Percentiles rank a stretch among this genome's conserved stretches.
Conservation (phyloP, 1,140 invertebrate species). For the Ceratosolen solmsi region DNA sequence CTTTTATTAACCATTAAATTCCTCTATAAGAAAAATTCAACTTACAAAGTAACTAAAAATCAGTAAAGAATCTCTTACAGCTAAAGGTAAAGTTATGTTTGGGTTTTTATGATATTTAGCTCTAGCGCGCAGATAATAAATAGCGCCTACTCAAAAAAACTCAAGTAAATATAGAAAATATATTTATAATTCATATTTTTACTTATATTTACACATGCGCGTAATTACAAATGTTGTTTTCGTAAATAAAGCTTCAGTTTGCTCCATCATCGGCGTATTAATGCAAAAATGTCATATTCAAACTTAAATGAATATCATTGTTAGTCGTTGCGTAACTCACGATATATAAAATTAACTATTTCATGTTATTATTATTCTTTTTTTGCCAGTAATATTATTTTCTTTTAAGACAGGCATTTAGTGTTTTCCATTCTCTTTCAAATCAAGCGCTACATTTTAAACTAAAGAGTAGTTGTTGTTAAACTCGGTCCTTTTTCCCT, state of each 20-base stretch:
- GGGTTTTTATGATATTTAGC: neutral
- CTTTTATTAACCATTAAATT: slow-evolving; percentile 17
- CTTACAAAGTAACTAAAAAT: slow-evolving; percentile 2
- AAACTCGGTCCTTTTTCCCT: neutral
- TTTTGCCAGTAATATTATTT: too few species aligned
- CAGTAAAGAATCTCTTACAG: neutral
- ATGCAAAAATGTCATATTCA: too few species aligned
- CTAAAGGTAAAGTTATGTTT: neutral
- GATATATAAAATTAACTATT: too few species aligned
- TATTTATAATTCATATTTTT: neutral
- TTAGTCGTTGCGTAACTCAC: too few species aligned
- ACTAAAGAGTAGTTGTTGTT: too few species aligned
- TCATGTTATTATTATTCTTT: too few species aligned
- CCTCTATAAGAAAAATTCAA: slow-evolving; percentile 10
- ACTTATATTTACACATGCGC: neutral
- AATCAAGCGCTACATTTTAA: too few species aligned
- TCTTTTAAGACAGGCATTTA: too few species aligned
- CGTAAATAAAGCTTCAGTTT: neutral
- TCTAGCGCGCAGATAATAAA: neutral
- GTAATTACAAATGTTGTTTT: neutral
- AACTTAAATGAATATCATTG: too few species aligned
- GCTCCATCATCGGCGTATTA: too few species aligned
- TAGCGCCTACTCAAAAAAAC: neutral
- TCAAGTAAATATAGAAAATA: neutral
- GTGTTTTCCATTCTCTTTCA: too few species aligned